Conservation (phyloP, 2,888 invertebrate genomes). For the Orthosia cruda region DNA sequence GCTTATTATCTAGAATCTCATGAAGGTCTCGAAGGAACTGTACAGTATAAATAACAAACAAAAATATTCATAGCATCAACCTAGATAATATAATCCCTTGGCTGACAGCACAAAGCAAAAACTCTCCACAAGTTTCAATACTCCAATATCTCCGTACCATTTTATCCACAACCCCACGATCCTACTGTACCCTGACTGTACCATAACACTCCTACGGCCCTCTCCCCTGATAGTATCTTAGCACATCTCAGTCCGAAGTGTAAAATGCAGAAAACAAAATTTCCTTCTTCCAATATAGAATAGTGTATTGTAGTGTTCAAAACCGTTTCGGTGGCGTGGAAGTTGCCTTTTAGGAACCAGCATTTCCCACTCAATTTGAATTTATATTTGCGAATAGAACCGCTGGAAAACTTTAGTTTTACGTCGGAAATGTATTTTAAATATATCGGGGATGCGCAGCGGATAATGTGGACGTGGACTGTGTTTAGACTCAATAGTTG, state of each 20-base stretch:
- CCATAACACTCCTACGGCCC: constrained; percentile 9
- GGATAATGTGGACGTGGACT: constrained; percentile 28
- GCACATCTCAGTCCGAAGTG: constrained; percentile 48
- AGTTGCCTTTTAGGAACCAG: constrained; percentile 70
- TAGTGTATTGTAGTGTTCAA: constrained; percentile 59
- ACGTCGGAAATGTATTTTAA: constrained; percentile 61
- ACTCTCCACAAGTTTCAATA: neutral
- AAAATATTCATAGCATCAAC: neutral
- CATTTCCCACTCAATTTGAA: constrained; percentile 78
- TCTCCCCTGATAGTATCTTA: constrained; percentile 39
- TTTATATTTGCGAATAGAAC: constrained; percentile 73
- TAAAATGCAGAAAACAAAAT: constrained; percentile 73
- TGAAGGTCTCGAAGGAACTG: no score
- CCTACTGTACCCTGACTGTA: neutral
- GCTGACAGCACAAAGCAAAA: neutral
- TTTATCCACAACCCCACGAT: neutral
- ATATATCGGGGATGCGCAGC: constrained; percentile 56
- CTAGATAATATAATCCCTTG: neutral
- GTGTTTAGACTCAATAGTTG: neutral
- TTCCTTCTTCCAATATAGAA: constrained; percentile 70
- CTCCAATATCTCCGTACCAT: constrained; percentile 13
- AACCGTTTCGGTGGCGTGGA: constrained; percentile 60
- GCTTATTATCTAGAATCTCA: no score
- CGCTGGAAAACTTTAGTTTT: constrained; percentile 67
- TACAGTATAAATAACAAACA: neutral